Conservation (phyloP, 2,888 invertebrate species). For the Sarcophaga variegata region DNA sequence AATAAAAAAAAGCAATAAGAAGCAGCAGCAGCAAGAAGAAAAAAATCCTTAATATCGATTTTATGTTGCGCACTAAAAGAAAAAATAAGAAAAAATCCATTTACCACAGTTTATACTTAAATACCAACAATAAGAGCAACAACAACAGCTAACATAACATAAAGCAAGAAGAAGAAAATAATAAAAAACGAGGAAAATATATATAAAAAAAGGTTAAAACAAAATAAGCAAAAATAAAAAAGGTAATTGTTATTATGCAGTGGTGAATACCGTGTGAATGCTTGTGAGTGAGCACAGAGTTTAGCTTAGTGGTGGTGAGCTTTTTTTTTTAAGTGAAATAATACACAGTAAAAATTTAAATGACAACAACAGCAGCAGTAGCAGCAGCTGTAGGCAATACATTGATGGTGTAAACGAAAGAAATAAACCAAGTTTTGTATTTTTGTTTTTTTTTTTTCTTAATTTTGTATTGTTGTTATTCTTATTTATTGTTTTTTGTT, state of each 20-base stretch:
- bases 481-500: constrained; percentile 20
- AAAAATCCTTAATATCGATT: constrained; percentile 71
- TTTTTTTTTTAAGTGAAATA: constrained; percentile 18
- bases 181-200: not conserved
- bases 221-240: constrained; percentile 13
- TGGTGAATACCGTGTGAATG: constrained; percentile 32
- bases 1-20: constrained; percentile 73
- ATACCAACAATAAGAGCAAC: not conserved
- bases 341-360: constrained; percentile 2
- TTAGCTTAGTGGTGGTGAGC: constrained; percentile 25
- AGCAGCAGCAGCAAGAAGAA: constrained; percentile 39
- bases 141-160: not conserved
- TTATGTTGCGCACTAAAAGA: constrained; percentile 68
- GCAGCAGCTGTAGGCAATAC: not conserved
- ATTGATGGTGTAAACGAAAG: not conserved
- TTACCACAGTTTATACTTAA: constrained; percentile 22
- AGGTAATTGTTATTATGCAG: constrained; percentile 45
- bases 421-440: not conserved
- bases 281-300: not conserved
- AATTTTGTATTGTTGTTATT: constrained; percentile 17
- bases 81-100: constrained; percentile 43
- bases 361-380: no score
- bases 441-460: constrained; percentile 16
- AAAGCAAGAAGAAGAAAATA: no score
- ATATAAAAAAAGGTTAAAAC: not conserved